Evolutionary conservation across 2,888 invertebrate species (phyloP).

Genomic region (Hermodice carunculata): DNA sequence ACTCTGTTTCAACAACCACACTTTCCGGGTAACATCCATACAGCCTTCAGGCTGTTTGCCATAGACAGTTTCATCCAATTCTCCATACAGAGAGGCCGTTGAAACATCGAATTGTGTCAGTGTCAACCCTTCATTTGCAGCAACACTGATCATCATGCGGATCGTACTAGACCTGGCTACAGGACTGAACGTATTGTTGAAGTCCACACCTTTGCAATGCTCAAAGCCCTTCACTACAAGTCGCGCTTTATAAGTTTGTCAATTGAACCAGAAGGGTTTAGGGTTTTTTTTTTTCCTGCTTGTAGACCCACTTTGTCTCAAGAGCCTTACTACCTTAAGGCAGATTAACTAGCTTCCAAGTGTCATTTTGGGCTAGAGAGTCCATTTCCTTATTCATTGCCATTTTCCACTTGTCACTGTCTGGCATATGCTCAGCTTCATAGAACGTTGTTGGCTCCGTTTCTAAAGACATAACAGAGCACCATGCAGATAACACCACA

Average conservation of each 20-base stretch:
- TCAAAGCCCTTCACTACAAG: constrained; percentile 42
- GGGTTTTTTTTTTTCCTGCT: too few species aligned
- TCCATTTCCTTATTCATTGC: background rate
- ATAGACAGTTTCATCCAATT: constrained; percentile 37
- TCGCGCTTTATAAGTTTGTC: constrained; percentile 41
- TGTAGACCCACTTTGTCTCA: constrained; percentile 43
- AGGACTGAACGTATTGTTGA: constrained; percentile 41
- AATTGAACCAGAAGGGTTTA: constrained; percentile 26
- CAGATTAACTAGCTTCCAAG: constrained; percentile 33
- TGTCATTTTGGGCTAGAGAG: constrained; percentile 33
- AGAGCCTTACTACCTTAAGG: constrained; percentile 28
- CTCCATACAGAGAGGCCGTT: constrained; percentile 43
- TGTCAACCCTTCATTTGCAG: constrained; percentile 12
- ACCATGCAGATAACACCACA: too few species aligned
- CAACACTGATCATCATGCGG: constrained; percentile 30
- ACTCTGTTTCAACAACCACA: constrained; percentile 34
- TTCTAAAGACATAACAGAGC: too few species aligned
- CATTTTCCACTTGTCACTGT: background rate
- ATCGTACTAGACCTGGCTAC: constrained; percentile 34
- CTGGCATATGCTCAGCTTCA: background rate
- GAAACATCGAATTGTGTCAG: constrained; percentile 40
- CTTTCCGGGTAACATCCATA: constrained; percentile 25
- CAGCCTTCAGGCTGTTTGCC: constrained; percentile 42
- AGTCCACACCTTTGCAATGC: constrained; percentile 41
- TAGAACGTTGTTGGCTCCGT: background rate